These are phyloP conservation scores for Apistogramma diplotaenia DNA, from an alignment of 2,113 vertebrate species.

Conservation along the genomic window DNA sequence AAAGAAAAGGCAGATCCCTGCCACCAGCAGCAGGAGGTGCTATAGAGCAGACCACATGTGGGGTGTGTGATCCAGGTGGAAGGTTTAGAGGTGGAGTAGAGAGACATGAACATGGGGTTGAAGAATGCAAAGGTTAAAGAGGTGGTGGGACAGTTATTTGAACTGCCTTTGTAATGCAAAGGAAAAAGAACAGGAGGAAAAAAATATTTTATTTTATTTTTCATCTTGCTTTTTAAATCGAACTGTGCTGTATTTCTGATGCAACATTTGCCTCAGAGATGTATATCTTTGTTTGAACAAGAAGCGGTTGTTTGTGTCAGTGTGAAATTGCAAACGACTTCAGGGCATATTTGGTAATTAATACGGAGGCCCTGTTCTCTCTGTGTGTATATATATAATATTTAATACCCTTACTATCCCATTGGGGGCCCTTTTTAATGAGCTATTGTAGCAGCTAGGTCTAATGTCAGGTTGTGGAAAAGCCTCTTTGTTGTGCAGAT, in stretches of 20 bases:
- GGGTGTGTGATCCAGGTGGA: constrained; percentile 18
- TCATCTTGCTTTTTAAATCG: constrained; percentile 35
- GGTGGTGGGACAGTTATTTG: neutral
- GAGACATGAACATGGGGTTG: neutral
- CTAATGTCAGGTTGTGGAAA: constrained; percentile 88
- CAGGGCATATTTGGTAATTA: constrained; percentile 79
- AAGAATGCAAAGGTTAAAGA: neutral
- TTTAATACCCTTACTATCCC: constrained; percentile 79
- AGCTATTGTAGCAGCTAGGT: constrained; percentile 83
- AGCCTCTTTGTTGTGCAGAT: constrained; percentile 91
- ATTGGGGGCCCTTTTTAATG: constrained; percentile 87
- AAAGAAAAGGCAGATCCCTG: neutral
- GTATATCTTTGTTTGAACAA: constrained; percentile 72
- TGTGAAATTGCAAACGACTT: constrained; percentile 75
- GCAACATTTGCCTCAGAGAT: constrained; percentile 67
- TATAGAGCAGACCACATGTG: constrained; percentile 25
- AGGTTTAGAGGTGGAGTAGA: neutral
- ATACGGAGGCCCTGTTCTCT: constrained; percentile 66
- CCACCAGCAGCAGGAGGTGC: constrained; percentile 58
- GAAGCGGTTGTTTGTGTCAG: constrained; percentile 72
- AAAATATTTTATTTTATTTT: neutral
- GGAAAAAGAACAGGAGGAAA: neutral
- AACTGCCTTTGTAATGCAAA: constrained; percentile 44
- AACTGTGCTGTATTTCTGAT: constrained; percentile 51
- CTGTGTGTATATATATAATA: constrained; percentile 71